Conservation (phyloP, 1,140 invertebrate genomes). For the Trialeurodes vaporariorum region DNA sequence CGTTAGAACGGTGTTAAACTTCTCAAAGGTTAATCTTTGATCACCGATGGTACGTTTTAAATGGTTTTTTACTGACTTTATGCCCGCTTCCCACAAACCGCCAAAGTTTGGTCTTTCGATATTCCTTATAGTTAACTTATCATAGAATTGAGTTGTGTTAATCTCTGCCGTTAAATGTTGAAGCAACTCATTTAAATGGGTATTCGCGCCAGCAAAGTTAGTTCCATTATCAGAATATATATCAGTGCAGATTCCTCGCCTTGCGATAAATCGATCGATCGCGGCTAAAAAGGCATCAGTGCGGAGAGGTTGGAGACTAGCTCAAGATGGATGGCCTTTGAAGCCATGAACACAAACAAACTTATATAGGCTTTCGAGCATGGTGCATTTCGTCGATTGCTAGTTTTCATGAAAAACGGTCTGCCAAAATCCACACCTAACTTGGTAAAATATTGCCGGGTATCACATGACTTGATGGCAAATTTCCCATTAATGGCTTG, state of each 20-base stretch:
- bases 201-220: constrained; percentile 27
- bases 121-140: constrained; percentile 21
- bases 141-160: background rate
- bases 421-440: too few species aligned
- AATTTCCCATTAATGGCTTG: too few species aligned
- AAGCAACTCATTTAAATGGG: background rate
- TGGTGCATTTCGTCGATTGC: too few species aligned
- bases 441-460: too few species aligned
- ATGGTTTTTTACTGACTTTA: constrained; percentile 30
- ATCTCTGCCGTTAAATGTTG: background rate
- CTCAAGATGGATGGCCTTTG: too few species aligned
- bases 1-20: constrained; percentile 1
- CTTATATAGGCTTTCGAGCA: too few species aligned
- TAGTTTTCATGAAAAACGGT: too few species aligned
- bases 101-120: constrained; percentile 28
- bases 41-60: constrained; percentile 25
- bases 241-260: constrained; percentile 27
- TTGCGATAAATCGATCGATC: constrained; percentile 32
- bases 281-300: too few species aligned
- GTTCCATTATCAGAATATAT: constrained; percentile 33
- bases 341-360: too few species aligned
- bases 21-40: background rate
- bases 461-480: too few species aligned
- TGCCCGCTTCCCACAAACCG: constrained; percentile 30
- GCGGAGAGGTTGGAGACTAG: too few species aligned